Conservation (phyloP, 2,888 invertebrate genomes). For the Machimus atricapillus region DNA sequence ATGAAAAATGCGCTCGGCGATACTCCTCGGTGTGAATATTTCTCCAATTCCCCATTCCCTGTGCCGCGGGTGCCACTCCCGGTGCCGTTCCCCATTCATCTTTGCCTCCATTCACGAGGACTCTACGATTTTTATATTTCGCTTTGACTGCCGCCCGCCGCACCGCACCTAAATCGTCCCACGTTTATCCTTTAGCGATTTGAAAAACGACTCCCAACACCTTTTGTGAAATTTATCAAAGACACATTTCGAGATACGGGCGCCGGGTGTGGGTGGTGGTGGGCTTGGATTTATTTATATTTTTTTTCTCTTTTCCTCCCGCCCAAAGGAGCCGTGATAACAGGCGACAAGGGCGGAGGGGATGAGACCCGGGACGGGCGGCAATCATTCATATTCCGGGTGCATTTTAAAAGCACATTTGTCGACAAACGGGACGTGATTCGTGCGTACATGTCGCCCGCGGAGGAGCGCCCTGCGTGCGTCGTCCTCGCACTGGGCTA, state of each 20-base stretch:
- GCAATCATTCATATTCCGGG: constrained; percentile 46
- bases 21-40: constrained; percentile 31
- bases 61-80: constrained; percentile 5
- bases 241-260: constrained; percentile 1
- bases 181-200: constrained; percentile 32
- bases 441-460: constrained; percentile 46
- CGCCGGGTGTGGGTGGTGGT: background rate
- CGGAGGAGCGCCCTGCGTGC: constrained; percentile 1
- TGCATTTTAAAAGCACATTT: constrained; percentile 47
- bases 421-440: constrained; percentile 46
- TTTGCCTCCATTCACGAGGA: background rate
- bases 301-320: too few relatives aligned
- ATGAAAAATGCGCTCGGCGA: constrained; percentile 50
- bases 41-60: constrained; percentile 13
- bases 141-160: background rate
- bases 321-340: background rate
- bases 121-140: constrained; percentile 26
- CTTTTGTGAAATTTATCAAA: constrained; percentile 38
- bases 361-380: background rate
- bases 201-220: constrained; percentile 39
- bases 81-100: constrained; percentile 25
- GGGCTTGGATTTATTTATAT: background rate
- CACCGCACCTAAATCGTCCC: constrained; percentile 25
- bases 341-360: background rate
- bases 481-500: background rate